Base-by-base conservation (phyloP, 1,140 invertebrate genomes). In the Drosophila tristis region DNA sequence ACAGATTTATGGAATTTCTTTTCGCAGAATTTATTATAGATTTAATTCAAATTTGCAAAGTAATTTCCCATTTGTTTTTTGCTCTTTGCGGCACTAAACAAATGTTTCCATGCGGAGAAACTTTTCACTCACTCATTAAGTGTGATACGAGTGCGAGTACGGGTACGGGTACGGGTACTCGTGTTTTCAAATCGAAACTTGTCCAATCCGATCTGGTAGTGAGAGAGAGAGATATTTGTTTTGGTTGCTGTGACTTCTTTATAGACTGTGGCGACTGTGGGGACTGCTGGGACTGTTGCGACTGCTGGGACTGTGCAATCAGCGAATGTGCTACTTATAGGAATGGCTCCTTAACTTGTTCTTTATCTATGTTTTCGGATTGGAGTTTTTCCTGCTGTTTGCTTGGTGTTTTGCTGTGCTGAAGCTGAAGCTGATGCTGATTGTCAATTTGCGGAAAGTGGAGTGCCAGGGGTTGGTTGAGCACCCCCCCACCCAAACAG, bases 371-470 rank as follows among this genome's bases (percentile, higher is more conserved):
- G 67, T 71, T 71, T 70, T 70, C 51, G 66, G 35, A 50, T 49
- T 43, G 47, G 43, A 74, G 35, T 73, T 73, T 73, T 73, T 35
- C 20, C 11, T 26, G 50, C 53, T 63, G 11, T 16, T 25, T 39
- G 48, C 47, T 31, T 2, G 35, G 31, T 23, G 43, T 49, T 16
- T 43, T 31, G 71, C 57, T 51, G 66, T 47, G 23, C 23, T 20
- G 20, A 57, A 58, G 80, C 71, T 35, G 9, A 58, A 72, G 50
- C 60, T 59, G 51, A 61, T 13, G 80, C 72, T 85, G 80, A 84
- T 85, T 85, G 80, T 84, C 74, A 78, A 77, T 77, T 78, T 77
- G 65, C 39, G 58, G 50, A 45, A 49, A 50, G 71, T 31, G 51
- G 11, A 23, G 31, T 23, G 35, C 1, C 6, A 26, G 29, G 57